Conservation (phyloP, 2,888 invertebrate genomes). For the Megastigmus dorsalis region DNA sequence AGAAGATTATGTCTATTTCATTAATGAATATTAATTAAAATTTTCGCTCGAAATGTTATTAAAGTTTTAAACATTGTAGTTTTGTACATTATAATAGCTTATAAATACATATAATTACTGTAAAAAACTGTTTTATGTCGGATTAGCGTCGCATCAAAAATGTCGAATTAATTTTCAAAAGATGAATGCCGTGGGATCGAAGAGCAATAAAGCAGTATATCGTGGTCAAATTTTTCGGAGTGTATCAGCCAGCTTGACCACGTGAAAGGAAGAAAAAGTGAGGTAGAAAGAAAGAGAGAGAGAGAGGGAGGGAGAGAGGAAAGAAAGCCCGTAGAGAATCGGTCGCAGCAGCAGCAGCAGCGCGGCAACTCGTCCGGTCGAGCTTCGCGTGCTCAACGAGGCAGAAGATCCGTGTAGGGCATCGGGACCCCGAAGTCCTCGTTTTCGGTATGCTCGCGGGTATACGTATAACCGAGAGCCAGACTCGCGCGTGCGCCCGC, state of each 20-base stretch:
- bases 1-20: too few relatives aligned
- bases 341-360: too few relatives aligned
- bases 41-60: too few relatives aligned
- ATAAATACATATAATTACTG: too few relatives aligned
- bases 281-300: not conserved
- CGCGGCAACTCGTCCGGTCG: too few relatives aligned
- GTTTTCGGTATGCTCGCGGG: constrained; percentile 7
- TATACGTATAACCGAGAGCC: constrained; percentile 40
- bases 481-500: constrained; percentile 18
- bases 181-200: not conserved
- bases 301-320: constrained; percentile 46
- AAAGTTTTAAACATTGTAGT: too few relatives aligned
- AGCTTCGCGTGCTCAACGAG: constrained; percentile 57
- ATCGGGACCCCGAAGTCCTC: constrained; percentile 10
- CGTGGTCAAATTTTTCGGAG: constrained; percentile 25
- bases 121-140: too few relatives aligned
- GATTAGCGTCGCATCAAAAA: too few relatives aligned
- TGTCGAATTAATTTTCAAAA: not conserved
- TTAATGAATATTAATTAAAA: too few relatives aligned
- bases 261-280: not conserved
- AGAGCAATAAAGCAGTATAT: not conserved
- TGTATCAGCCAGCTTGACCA: constrained; percentile 9
- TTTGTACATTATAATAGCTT: too few relatives aligned
- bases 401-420: constrained; percentile 59
- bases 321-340: constrained; percentile 56